Base-by-base conservation (phyloP, 2,797 vertebrate genomes). In the Salarias fasciatus region DNA sequence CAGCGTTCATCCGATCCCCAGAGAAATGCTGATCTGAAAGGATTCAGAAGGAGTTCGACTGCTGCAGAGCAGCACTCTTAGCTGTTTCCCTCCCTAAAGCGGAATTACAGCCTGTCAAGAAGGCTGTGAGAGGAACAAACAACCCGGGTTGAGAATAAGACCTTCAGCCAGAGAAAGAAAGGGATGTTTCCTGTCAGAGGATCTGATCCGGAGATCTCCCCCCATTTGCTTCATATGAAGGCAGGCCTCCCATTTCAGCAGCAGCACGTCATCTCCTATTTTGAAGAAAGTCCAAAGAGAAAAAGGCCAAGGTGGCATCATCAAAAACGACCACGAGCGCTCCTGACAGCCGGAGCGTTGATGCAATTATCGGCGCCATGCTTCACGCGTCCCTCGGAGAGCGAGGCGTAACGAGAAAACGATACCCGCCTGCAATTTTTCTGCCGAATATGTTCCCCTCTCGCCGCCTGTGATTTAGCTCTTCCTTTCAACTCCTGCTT, bases 61-160 rank as follows among this genome's bases (percentile, higher is more conserved):
- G 30, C 53, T 45, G 49, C 54, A 15, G 9, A 35, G 47, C 4
- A 51, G 57, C 70, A 72, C 67, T 82, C 72, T 62, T 15, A 57
- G 15, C 8, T 47, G 24, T 60, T 56, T 66, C 61, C 12, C 10
- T 37, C 31, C 54, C 44, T 44, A n/a, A 58, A 67, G 53, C 64
- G 57, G 76, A 79, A 84, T 86, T 82, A 79, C 71, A 82, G 77
- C 75, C 80, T 83, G 77, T 78, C 80, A 81, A 24, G 57, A 60
- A 6, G 55, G 61, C 18, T 59, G 30, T 31, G 55, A 62, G 55
- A 56, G 47, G 54, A 66, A 67, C 52, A 58, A 73, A 61, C 47
- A 45, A 54, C 72, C 33, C 61, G 46, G 11, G 57, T 7, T 2
- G 14, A 44, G 42, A 59, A 60, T 69, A 70, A 58, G 68, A 51